phyloP scores from a whole-genome alignment of 2,113 vertebrate species.

The Phocoena sinus region DNA sequence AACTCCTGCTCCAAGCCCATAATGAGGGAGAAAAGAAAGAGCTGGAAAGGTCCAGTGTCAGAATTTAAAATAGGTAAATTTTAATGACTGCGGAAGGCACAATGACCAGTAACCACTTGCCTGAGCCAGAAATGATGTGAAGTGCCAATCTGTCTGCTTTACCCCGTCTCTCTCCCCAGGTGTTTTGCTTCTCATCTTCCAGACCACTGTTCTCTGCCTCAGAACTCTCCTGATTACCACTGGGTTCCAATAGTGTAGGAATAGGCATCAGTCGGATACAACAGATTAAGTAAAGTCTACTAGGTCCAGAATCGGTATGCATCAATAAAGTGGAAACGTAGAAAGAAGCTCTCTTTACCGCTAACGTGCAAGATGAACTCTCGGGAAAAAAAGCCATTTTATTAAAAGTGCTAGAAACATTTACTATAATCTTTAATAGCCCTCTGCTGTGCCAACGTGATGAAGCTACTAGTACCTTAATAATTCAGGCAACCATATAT shows the following conservation, averaged over 20 bases:
- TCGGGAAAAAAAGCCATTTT: not conserved
- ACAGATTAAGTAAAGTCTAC: not conserved
- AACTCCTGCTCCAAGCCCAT: slow-evolving; percentile 34
- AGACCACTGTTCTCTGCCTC: not conserved
- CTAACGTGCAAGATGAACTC: slow-evolving; percentile 42
- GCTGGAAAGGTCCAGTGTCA: slow-evolving; percentile 20
- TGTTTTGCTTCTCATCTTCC: not conserved
- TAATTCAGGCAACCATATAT: slow-evolving; percentile 62
- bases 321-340: slow-evolving; percentile 1
- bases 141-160: not conserved
- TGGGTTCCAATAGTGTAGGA: not conserved
- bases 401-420: slow-evolving; percentile 50
- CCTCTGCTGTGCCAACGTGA: slow-evolving; percentile 22
- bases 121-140: not conserved
- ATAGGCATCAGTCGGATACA: not conserved
- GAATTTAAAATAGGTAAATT: slow-evolving; percentile 43
- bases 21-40: slow-evolving; percentile 45
- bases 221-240: not conserved
- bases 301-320: not conserved
- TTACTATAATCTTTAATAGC: slow-evolving; percentile 51
- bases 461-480: slow-evolving; percentile 53
- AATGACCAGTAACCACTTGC: not conserved
- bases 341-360: slow-evolving; percentile 16
- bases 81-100: slow-evolving; percentile 31
- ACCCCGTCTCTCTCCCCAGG: not conserved